Evolutionary conservation across 2,797 vertebrate genomes (phyloP).

Genomic region (Alosa sapidissima): DNA sequence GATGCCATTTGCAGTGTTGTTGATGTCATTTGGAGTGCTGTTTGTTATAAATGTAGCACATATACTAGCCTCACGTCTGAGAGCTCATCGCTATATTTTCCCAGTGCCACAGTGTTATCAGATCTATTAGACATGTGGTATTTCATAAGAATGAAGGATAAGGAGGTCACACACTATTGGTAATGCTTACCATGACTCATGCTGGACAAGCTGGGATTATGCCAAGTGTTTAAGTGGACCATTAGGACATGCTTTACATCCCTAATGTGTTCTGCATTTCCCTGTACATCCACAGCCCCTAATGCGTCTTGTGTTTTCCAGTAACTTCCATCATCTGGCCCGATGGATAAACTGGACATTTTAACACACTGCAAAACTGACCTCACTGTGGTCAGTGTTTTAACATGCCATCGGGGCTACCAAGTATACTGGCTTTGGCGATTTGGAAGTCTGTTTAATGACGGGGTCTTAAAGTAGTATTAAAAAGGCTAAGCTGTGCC

Average conservation of each 20-base stretch:
- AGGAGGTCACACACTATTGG: neutral
- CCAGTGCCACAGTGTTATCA: neutral
- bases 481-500: neutral
- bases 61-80: neutral
- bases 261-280: neutral
- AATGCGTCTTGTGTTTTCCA: neutral
- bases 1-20: neutral
- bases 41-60: neutral
- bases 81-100: neutral
- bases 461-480: neutral
- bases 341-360: neutral
- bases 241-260: constrained; percentile 8
- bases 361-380: neutral
- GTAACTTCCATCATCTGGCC: neutral
- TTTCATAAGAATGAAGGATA: neutral
- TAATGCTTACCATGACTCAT: constrained; percentile 6
- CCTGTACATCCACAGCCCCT: neutral
- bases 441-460: neutral
- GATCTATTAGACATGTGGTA: constrained; percentile 5
- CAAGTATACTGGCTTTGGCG: neutral
- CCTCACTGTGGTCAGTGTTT: neutral
- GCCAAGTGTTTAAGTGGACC: constrained; percentile 21
- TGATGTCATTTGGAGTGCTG: neutral
- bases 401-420: neutral
- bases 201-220: constrained; percentile 1